Evolutionary conservation across 2,113 vertebrate genomes (phyloP).

Genomic region (Peromyscus californicus): DNA sequence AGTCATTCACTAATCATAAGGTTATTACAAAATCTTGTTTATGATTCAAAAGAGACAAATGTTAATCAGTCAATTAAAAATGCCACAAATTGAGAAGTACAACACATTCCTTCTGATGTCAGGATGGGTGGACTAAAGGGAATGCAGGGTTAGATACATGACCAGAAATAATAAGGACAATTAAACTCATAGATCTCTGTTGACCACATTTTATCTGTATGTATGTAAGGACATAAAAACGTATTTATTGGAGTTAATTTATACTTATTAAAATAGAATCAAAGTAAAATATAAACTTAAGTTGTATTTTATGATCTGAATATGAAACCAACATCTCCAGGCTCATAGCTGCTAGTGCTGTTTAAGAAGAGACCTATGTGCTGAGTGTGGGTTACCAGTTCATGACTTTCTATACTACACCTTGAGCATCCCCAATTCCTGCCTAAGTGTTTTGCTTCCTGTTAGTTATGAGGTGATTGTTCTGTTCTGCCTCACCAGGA

Average conservation of each 20-base stretch:
- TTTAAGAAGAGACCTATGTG: not conserved
- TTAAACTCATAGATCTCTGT: slow-evolving; percentile 34
- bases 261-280: not conserved
- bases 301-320: not conserved
- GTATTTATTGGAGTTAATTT: not conserved
- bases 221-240: not conserved
- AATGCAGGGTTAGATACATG: slow-evolving; percentile 43
- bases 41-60: slow-evolving; percentile 65
- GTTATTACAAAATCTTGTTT: slow-evolving; percentile 72
- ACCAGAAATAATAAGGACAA: slow-evolving; percentile 28
- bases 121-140: not conserved
- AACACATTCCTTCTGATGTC: not conserved
- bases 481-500: not conserved
- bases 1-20: slow-evolving; percentile 57
- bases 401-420: too few species aligned
- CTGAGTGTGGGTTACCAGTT: not conserved
- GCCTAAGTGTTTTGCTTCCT: not conserved
- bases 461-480: not conserved
- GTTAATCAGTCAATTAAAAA: slow-evolving; percentile 74
- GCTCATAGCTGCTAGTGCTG: not conserved
- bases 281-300: not conserved
- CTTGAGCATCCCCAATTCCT: too few species aligned
- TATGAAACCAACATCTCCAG: not conserved
- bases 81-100: slow-evolving; percentile 51
- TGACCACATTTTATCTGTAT: not conserved